Evolutionary conservation across 2,797 vertebrate species (phyloP), one percentile per base, ranked within the genome.

Genomic region (Acanthornis magna): DNA sequence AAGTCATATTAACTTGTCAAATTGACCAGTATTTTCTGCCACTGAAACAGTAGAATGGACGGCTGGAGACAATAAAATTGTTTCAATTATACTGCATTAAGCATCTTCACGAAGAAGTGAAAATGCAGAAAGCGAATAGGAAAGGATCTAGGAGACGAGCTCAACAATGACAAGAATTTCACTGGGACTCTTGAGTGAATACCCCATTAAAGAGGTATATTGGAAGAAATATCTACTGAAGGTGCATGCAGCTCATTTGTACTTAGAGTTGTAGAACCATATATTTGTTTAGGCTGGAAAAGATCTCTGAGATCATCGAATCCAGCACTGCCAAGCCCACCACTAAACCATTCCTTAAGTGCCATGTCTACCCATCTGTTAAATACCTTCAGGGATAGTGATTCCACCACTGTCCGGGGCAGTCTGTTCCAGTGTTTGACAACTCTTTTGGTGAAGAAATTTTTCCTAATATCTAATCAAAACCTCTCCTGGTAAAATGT

Each of bases 21-120:
- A 98, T 98, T 98, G 98, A 98, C 98, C 98, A 97, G 96, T 96
- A 97, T 98, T 98, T 98, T 98, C 97, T 98, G 97, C 97, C 97
- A 96, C 91, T 95, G 96, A 97, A 98, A 97, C 96, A 97, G 97
- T 81, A 97, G 97, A 97, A 97, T 96, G 97, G 97, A 97, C 96
- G 93, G 93, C 97, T 97, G 91, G 94, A 97, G 98, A 98, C 98
- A 98, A 98, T 98, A 98, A 98, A 98, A 98, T 98, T 98, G 98
- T 98, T 98, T 98, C 98, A 98, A 98, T 98, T 98, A 98, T 97
- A 91, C 96, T 97, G 93, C 97, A 98, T 98, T 98, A 98, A 97
- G 97, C 94, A 85, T 97, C 95, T 91, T 96, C 77, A 92, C 30
- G 63, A 96, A 92, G 76, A 96, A 96, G 96, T 90, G 87, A 95